Base-by-base conservation (phyloP, 2,888 invertebrate species). In the Pocota personata region DNA sequence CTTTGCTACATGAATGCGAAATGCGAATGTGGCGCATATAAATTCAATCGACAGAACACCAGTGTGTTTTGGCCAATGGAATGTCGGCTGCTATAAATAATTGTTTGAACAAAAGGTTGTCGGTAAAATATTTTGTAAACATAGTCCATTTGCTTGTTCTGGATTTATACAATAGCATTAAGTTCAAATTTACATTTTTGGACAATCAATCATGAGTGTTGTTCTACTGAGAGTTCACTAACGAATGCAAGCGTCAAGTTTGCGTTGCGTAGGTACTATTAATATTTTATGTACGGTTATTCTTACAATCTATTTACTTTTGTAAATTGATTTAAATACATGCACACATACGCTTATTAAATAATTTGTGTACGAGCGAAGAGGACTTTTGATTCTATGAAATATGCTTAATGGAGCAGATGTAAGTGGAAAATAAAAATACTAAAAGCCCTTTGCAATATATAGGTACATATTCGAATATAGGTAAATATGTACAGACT, bases 51-150 rank as follows among this genome's bases (percentile, higher is more conserved):
- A 58, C 71, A 72, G 58, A 35, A 72, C 66, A 76, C 79, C 64
- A 83, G 83, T 83, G 60, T 79, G 80, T 76, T 86, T 60, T 76
- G 76, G 76, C 55, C 77, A 80, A 62, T 73, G 72, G 55, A 78
- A 83, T 78, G 78, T 46, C 50, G 66, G 75, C 76, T 86, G 80
- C 86, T 77, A 86, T 86, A 86, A 86, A 86, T 86, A 86, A 86
- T 86, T 86, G 86, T 82, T 86, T 86, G 76, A 86, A 86, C 86
- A 86, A 86, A 86, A 86, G 82, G 82, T 82, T 82, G 76, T 82
- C 77, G 82, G 82, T 72, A 76, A 86, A 86, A 86, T 86, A 86
- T 82, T 86, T 86, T 86, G 86, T 86, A 86, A 86, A 86, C 86
- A 86, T 86, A 72, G 86, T 82, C 82, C 86, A 86, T 82, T 86